Evolutionary conservation across 2,888 invertebrate genomes (phyloP).

Genomic region (Drosophila stalkeri): DNA sequence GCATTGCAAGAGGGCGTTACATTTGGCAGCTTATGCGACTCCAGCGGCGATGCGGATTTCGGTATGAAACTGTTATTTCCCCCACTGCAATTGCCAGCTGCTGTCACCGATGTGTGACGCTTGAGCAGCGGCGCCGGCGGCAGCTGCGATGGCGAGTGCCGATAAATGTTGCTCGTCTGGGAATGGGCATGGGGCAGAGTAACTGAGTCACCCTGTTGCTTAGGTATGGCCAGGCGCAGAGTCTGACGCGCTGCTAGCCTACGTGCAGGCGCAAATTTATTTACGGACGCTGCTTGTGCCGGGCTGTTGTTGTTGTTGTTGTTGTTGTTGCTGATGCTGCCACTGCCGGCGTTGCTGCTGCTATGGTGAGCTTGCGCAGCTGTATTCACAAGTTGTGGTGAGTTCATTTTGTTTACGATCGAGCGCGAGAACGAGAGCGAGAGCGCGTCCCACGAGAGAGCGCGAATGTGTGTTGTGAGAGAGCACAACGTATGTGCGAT

Average conservation of each 20-base stretch:
- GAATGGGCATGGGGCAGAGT: slow-evolving; percentile 37
- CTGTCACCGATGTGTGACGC: slow-evolving; percentile 45
- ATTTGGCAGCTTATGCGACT: slow-evolving; percentile 79
- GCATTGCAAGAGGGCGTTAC: slow-evolving; percentile 52
- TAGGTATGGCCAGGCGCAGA: slow-evolving; percentile 84
- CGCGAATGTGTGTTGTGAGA: slow-evolving; percentile 5
- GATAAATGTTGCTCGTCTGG: slow-evolving; percentile 49
- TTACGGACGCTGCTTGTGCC: slow-evolving; percentile 46
- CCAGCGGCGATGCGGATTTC: slow-evolving; percentile 80
- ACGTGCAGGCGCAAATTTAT: slow-evolving; percentile 85
- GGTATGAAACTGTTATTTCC: slow-evolving; percentile 54
- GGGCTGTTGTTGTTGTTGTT: slow-evolving; percentile 35
- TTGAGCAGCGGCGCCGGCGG: slow-evolving; percentile 81
- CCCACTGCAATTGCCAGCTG: slow-evolving; percentile 10
- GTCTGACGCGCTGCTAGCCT: slow-evolving; percentile 84
- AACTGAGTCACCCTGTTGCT: slow-evolving; percentile 80
- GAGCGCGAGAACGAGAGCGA: slow-evolving; percentile 6
- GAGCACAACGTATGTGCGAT: slow-evolving; percentile 42
- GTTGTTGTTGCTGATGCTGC: slow-evolving; percentile 41
- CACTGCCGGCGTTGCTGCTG: slow-evolving; percentile 30
- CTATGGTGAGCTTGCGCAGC: slow-evolving; percentile 61
- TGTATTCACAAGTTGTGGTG: slow-evolving; percentile 72
- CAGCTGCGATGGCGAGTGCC: slow-evolving; percentile 80
- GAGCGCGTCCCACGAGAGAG: slow-evolving; percentile 11
- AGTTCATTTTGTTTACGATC: slow-evolving; percentile 72